Conservation (phyloP, 2,888 invertebrate species). For the Lycia hirtaria region DNA sequence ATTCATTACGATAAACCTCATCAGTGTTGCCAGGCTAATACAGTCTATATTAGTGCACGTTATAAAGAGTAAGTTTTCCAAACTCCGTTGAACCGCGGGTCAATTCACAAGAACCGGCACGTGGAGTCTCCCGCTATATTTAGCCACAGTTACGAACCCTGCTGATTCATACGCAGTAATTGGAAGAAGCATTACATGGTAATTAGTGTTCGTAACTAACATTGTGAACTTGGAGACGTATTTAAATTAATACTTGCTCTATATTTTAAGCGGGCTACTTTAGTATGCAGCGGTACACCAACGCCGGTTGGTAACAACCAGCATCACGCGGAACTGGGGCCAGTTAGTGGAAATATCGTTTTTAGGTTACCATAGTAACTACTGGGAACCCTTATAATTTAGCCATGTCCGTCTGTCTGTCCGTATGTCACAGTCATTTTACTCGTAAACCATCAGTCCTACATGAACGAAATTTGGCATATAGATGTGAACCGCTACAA, state of each 20-base stretch:
- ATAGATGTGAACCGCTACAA: too few relatives aligned
- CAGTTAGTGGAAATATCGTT: too few relatives aligned
- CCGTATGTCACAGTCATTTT: too few relatives aligned
- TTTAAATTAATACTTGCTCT: not conserved
- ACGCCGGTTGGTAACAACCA: too few relatives aligned
- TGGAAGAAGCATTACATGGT: conserved; percentile 7
- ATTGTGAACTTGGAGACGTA: not conserved
- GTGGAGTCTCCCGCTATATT: conserved; percentile 26
- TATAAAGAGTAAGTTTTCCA: conserved; percentile 13
- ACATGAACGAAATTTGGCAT: too few relatives aligned
- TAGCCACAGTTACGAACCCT: not conserved
- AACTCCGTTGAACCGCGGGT: conserved; percentile 15
- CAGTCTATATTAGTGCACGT: not conserved
- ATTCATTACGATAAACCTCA: not conserved
- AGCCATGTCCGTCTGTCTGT: too few relatives aligned
- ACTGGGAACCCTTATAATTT: too few relatives aligned
- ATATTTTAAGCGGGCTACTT: too few relatives aligned
- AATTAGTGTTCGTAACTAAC: conserved; percentile 2
- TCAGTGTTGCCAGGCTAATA: not conserved
- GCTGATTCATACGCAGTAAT: conserved; percentile 22
- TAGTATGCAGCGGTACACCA: too few relatives aligned
- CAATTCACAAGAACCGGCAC: conserved; percentile 72
- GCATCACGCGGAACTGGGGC: too few relatives aligned
- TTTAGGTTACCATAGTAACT: too few relatives aligned
- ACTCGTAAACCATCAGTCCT: too few relatives aligned